Evolutionary conservation across 2,888 invertebrate genomes (phyloP).

Genomic region (Saturnia pavonia): DNA sequence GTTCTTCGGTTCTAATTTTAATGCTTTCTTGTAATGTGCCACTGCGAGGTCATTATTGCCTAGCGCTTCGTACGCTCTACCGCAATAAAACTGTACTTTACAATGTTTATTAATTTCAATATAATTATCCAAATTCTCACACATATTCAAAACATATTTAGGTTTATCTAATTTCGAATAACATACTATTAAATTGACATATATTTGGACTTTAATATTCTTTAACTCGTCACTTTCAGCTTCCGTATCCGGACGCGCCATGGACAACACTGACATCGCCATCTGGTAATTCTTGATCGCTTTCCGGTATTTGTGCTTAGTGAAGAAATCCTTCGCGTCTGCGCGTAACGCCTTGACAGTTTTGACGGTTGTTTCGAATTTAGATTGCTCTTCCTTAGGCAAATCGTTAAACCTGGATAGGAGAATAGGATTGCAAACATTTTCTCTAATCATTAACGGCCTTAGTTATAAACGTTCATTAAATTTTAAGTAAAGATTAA

Average conservation of each 20-base stretch:
- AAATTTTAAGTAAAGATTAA: too few species aligned
- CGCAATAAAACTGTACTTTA: slow-evolving; percentile 67
- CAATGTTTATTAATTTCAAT: slow-evolving; percentile 61
- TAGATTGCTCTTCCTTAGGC: slow-evolving; percentile 60
- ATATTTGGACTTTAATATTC: slow-evolving; percentile 53
- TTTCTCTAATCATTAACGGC: too few species aligned
- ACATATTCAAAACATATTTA: slow-evolving; percentile 59
- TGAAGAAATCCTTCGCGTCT: slow-evolving; percentile 56
- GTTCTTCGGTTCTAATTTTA: slow-evolving; percentile 70
- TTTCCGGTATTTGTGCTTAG: slow-evolving; percentile 46
- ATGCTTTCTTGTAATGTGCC: slow-evolving; percentile 61
- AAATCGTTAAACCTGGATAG: slow-evolving; percentile 64
- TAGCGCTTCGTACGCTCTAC: slow-evolving; percentile 55
- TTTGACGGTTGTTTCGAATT: slow-evolving; percentile 54
- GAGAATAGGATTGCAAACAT: not conserved
- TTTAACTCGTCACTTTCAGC: slow-evolving; percentile 49
- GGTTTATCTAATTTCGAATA: slow-evolving; percentile 66
- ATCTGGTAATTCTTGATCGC: slow-evolving; percentile 65
- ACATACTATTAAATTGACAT: slow-evolving; percentile 66
- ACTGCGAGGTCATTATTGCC: slow-evolving; percentile 58
- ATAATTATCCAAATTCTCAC: slow-evolving; percentile 57
- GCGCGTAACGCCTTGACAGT: slow-evolving; percentile 59
- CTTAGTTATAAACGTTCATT: too few species aligned
- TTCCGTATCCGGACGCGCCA: slow-evolving; percentile 48
- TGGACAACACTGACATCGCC: slow-evolving; percentile 51